phyloP scores from a whole-genome alignment of 1,140 invertebrate genomes.

The Achatina immaculata region DNA sequence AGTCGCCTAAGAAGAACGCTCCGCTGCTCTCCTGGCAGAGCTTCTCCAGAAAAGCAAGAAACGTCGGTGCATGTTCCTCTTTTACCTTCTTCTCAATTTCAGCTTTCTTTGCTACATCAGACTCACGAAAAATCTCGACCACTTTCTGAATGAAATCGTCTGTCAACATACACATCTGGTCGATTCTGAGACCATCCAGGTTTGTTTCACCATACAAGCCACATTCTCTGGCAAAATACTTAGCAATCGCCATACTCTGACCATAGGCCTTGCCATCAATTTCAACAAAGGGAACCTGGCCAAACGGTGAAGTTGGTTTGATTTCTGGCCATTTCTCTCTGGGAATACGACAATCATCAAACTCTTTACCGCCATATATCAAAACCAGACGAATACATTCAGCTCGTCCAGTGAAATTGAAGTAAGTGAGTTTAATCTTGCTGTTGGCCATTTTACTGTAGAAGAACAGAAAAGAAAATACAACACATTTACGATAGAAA shows the following conservation, averaged over 20 bases:
- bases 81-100: not conserved
- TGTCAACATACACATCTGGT: not conserved
- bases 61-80: conserved; percentile 16
- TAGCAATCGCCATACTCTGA: not conserved
- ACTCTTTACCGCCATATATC: not conserved
- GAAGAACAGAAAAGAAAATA: no score
- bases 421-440: not conserved
- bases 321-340: conserved; percentile 16
- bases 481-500: no score
- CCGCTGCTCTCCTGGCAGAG: conserved; percentile 26
- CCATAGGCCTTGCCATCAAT: not conserved
- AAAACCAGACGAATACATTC: not conserved
- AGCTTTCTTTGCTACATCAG: not conserved
- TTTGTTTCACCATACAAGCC: conserved; percentile 2
- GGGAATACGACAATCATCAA: not conserved
- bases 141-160: not conserved
- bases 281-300: not conserved
- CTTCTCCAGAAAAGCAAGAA: conserved; percentile 27
- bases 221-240: conserved; percentile 13
- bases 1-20: conserved; percentile 35
- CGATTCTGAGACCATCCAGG: not conserved
- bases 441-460: no score
- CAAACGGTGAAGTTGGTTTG: not conserved
- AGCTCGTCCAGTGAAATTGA: not conserved
- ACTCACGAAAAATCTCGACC: not conserved